A percentile compares a stretch with the other conserved stretches of the same genome.
phyloP scores from a whole-genome alignment of 2,113 vertebrate species.

The Charadrius vociferus region DNA sequence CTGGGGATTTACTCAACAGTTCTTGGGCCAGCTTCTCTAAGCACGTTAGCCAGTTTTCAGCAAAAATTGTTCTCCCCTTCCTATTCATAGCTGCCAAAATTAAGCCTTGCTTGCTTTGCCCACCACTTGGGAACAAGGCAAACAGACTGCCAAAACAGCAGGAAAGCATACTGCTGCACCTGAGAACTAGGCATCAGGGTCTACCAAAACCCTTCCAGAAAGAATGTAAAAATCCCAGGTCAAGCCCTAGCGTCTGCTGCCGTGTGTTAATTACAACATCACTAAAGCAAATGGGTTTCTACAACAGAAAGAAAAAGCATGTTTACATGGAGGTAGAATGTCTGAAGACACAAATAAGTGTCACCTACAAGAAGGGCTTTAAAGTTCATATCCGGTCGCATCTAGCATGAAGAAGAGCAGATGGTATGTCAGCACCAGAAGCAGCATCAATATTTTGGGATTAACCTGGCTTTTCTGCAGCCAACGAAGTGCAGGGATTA shows the following conservation, averaged over 20 bases:
- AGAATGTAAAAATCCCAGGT: background rate
- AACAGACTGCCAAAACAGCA: background rate
- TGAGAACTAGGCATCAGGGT: background rate
- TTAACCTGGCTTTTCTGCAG: conserved; percentile 47
- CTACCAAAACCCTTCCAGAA: conserved; percentile 3
- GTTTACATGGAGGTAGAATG: background rate
- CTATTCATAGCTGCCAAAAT: background rate
- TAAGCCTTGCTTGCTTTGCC: background rate
- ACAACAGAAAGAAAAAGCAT: conserved; percentile 4
- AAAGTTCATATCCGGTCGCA: conserved; percentile 43
- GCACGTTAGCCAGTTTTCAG: background rate
- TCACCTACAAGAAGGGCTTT: conserved; percentile 29
- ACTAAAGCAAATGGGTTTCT: background rate
- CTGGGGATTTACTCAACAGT: background rate
- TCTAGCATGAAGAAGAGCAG: conserved; percentile 36
- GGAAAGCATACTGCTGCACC: background rate
- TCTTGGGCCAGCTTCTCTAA: background rate
- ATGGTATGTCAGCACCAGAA: conserved; percentile 5
- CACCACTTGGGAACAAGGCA: background rate
- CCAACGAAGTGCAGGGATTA: conserved; percentile 14
- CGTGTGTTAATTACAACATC: background rate
- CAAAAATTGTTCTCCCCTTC: background rate
- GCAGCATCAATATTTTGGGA: conserved; percentile 32
- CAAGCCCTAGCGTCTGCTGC: background rate
- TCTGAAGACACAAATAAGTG: conserved; percentile 24